These are phyloP conservation scores for Venturia canescens DNA, from an alignment of 1,140 invertebrate species.

Conservation along the genomic window DNA sequence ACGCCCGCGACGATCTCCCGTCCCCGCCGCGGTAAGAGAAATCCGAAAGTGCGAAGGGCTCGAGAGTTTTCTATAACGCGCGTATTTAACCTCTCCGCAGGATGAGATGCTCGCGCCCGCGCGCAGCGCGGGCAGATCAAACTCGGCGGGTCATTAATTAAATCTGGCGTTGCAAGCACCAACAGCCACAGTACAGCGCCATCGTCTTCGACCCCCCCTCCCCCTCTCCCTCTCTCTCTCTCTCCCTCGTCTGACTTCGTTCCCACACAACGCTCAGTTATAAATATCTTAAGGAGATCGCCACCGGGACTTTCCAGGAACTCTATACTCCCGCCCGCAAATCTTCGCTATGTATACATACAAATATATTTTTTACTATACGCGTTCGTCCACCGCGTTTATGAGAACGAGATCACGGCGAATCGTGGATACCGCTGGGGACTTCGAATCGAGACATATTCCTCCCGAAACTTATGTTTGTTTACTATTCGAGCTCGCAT, in stretches of 20 bases:
- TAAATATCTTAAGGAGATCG: constrained; percentile 43
- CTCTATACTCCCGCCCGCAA: constrained; percentile 35
- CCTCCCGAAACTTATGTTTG: too few relatives aligned
- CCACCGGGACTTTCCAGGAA: constrained; percentile 45
- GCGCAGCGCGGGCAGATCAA: constrained; percentile 69
- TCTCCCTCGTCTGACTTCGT: constrained; percentile 37
- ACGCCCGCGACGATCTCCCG: constrained; percentile 18
- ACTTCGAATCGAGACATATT: too few relatives aligned
- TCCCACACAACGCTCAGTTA: constrained; percentile 36
- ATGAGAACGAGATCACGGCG: not conserved
- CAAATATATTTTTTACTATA: constrained; percentile 37
- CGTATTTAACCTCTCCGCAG: constrained; percentile 18
- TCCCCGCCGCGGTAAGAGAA: not conserved
- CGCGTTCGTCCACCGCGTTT: not conserved
- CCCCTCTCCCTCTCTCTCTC: constrained; percentile 24
- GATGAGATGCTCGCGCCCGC: constrained; percentile 19
- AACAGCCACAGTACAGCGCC: constrained; percentile 45
- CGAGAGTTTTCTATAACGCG: constrained; percentile 3
- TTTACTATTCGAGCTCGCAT: too few relatives aligned
- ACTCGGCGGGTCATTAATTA: constrained; percentile 74
- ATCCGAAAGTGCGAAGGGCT: constrained; percentile 18
- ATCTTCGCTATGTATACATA: not conserved
- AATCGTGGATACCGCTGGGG: too few relatives aligned
- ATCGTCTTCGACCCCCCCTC: constrained; percentile 18
- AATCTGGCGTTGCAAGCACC: constrained; percentile 65